Evolutionary conservation across 2,113 vertebrate genomes (phyloP), one percentile per base, ranked within the genome.

Genomic region (Leucosticte australis): DNA sequence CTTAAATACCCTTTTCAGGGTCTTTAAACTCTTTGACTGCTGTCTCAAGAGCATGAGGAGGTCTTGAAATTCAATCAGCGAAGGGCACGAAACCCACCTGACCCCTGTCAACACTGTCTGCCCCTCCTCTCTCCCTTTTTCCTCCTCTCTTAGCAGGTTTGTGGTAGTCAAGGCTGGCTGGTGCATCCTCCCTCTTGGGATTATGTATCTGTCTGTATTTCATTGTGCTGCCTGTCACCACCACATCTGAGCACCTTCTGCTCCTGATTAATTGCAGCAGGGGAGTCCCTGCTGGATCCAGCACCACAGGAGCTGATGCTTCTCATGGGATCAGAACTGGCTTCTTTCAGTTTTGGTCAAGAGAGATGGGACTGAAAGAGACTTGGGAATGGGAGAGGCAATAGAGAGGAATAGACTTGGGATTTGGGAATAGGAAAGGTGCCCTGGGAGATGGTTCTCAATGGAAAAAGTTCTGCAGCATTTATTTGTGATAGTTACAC

Each of bases 1-100:
- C 77, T 89, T 93, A 93, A 91, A 74, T 78, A 75, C 73, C 56
- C 64, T 93, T 89, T 81, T n/a, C 64, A 81, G 69, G 80, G 75
- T 53, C 65, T 63, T 89, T 83, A 70, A 90, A 70, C 71, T 83
- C 88, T 83, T 23, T n/a, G 56, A n/a, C 60, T n/a, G 52, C 49
- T 84, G 92, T 81, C 83, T 95, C 41, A 52, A 59, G 80, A 91
- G 77, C 8, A 0, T 44, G 53, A 83, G 64, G 39, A 92, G 68
- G 69, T 90, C 87, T 83, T 91, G 91, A 93, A 95, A 91, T 96
- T 89, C 83, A 83, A 71, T 85, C 83, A 86, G 71, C 1, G 4
- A 79, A 95, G 75, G 83, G 79, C 90, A 68, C 31, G 15, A 86
- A 94, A 47, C 68, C 60, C 64, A 55, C 89, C 83, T 92, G 85